These are phyloP conservation scores for Poeciliopsis gracilis DNA, from an alignment of 2,797 vertebrate genomes.

Conservation along the genomic window DNA sequence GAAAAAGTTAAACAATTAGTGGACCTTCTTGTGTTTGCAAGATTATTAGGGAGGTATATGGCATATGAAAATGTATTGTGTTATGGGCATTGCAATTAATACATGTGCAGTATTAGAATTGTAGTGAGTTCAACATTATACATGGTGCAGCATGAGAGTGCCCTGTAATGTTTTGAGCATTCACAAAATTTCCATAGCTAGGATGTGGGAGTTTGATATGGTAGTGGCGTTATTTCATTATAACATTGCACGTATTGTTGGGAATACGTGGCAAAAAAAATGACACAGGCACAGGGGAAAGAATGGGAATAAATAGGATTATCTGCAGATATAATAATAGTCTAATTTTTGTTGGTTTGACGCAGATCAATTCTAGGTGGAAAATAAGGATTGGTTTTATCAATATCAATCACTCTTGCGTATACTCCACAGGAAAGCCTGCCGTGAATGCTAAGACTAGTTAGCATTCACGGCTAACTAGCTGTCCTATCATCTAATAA, in stretches of 20 bases:
- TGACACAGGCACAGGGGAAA: too few species aligned
- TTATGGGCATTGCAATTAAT: too few species aligned
- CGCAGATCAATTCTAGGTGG: not conserved
- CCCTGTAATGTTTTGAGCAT: not conserved
- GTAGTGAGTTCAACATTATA: not conserved
- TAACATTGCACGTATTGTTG: too few species aligned
- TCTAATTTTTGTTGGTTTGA: not conserved
- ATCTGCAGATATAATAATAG: not conserved
- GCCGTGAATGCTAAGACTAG: too few species aligned
- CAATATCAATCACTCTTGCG: not conserved
- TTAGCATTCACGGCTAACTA: too few species aligned
- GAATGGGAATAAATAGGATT: not conserved
- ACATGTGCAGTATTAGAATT: not conserved
- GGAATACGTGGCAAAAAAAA: too few species aligned
- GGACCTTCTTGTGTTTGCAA: not conserved
- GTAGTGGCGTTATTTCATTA: not conserved
- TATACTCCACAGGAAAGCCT: too few species aligned
- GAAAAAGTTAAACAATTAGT: not conserved
- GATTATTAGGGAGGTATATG: not conserved
- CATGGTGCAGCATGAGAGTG: not conserved
- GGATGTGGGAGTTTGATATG: not conserved
- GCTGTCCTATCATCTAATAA: too few species aligned
- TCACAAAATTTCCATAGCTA: not conserved
- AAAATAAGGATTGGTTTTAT: not conserved
- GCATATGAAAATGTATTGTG: not conserved